Percentiles rank a stretch among this genome's conserved stretches.
Evolutionary conservation across 2,888 invertebrate species (phyloP).

Genomic region (Mactromeris polynyma): DNA sequence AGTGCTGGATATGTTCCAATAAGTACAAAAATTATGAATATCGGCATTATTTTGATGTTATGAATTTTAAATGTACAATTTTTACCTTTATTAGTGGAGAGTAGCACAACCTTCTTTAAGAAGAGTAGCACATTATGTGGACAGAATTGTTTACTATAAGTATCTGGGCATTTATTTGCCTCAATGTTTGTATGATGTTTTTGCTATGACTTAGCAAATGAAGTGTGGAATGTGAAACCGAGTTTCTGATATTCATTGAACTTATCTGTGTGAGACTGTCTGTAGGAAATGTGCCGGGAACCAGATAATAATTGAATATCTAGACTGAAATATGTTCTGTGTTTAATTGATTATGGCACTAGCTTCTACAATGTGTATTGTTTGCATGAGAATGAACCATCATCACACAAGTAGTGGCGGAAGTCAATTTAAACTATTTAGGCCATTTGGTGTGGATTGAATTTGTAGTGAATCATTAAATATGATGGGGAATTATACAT

Average conservation of each 20-base stretch:
- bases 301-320: not conserved
- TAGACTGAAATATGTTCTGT: not conserved
- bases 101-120: not conserved
- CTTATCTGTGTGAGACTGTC: not conserved
- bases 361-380: not conserved
- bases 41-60: not conserved
- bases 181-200: too few relatives aligned
- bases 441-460: constrained; percentile 12
- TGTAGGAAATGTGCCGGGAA: not conserved
- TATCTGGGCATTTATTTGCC: too few relatives aligned
- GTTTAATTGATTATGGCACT: constrained; percentile 8
- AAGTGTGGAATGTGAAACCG: constrained; percentile 14
- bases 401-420: not conserved
- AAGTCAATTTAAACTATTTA: not conserved
- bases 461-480: not conserved
- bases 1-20: not conserved
- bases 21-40: not conserved
- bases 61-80: not conserved
- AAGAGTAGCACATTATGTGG: not conserved
- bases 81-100: not conserved
- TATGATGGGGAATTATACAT: not conserved
- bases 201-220: not conserved
- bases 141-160: not conserved
- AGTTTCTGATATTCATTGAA: constrained; percentile 10
- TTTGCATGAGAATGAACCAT: not conserved